A percentile compares a stretch with the other conserved stretches of the same genome.
Evolutionary conservation across 2,888 invertebrate species (phyloP).

Genomic region (Aethes cnicana): DNA sequence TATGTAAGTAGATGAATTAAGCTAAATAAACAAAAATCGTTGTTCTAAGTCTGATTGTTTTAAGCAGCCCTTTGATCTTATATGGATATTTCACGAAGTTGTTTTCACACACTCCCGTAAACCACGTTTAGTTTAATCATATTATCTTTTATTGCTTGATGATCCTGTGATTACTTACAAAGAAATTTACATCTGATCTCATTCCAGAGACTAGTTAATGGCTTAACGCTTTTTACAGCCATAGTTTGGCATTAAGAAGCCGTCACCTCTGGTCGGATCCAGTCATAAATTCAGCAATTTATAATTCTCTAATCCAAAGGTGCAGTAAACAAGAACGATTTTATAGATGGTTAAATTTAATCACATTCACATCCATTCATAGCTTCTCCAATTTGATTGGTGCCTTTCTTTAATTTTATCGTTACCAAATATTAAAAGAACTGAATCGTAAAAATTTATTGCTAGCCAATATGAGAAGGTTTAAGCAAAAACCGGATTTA

Average conservation of each 20-base stretch:
- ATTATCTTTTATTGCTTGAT: background rate
- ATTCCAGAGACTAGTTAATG: constrained; percentile 1
- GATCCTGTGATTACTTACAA: constrained; percentile 2
- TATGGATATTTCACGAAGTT: too few relatives aligned
- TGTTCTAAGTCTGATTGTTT: too few relatives aligned
- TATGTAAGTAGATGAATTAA: too few relatives aligned
- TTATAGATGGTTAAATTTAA: constrained; percentile 57
- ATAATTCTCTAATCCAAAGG: constrained; percentile 25
- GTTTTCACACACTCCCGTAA: too few relatives aligned
- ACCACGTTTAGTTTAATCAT: too few relatives aligned
- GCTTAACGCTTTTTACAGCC: constrained; percentile 3
- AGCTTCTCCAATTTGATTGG: constrained; percentile 6
- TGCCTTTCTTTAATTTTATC: constrained; percentile 55
- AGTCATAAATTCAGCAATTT: constrained; percentile 17
- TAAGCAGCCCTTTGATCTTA: too few relatives aligned
- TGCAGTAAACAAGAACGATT: constrained; percentile 41
- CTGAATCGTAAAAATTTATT: constrained; percentile 65
- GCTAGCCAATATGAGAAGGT: constrained; percentile 44
- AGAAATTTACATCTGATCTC: too few relatives aligned
- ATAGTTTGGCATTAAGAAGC: constrained; percentile 4
- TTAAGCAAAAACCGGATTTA: constrained; percentile 39
- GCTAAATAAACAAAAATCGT: too few relatives aligned
- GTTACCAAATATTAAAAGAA: constrained; percentile 55
- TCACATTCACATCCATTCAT: constrained; percentile 53
- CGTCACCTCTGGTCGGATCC: constrained; percentile 4